A percentile compares a stretch with the other conserved stretches of the same genome.
These are phyloP conservation scores for Samia ricini DNA, from an alignment of 1,140 invertebrate species.

Conservation along the genomic window DNA sequence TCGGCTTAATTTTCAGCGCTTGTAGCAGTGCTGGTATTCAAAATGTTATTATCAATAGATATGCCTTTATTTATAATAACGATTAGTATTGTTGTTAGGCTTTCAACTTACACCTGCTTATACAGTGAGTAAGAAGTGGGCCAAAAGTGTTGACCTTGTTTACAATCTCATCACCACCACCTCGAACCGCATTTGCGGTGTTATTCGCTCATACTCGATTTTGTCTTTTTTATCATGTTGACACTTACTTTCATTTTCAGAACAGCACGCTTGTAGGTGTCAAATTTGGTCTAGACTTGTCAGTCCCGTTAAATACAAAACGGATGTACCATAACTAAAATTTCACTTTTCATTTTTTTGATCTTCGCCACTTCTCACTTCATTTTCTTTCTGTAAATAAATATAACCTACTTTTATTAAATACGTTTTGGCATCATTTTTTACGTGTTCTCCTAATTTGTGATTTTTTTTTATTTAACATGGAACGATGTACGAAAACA, in stretches of 20 bases:
- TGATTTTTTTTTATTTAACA: too few relatives aligned
- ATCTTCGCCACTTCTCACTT: not conserved
- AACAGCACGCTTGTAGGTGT: conserved; percentile 5
- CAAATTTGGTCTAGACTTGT: conserved; percentile 2
- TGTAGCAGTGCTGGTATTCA: not conserved
- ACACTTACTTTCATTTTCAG: not conserved
- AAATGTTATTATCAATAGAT: not conserved
- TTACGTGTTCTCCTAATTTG: too few relatives aligned
- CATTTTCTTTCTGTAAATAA: not conserved
- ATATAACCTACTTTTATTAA: too few relatives aligned
- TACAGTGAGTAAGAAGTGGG: not conserved
- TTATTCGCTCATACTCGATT: not conserved
- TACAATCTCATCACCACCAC: not conserved
- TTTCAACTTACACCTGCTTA: not conserved
- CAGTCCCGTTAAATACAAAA: not conserved
- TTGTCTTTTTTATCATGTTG: not conserved
- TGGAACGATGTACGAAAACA: too few relatives aligned
- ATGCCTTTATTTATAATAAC: not conserved
- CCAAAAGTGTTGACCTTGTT: not conserved
- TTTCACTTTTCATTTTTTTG: not conserved
- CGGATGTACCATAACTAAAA: not conserved
- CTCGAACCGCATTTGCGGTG: not conserved
- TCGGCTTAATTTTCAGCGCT: not conserved
- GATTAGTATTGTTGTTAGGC: not conserved
- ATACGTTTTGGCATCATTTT: too few relatives aligned